Percentiles rank a stretch among this genome's conserved stretches.
Conservation (phyloP, 2,888 invertebrate species). For the Chrysopilus asiliformis region DNA sequence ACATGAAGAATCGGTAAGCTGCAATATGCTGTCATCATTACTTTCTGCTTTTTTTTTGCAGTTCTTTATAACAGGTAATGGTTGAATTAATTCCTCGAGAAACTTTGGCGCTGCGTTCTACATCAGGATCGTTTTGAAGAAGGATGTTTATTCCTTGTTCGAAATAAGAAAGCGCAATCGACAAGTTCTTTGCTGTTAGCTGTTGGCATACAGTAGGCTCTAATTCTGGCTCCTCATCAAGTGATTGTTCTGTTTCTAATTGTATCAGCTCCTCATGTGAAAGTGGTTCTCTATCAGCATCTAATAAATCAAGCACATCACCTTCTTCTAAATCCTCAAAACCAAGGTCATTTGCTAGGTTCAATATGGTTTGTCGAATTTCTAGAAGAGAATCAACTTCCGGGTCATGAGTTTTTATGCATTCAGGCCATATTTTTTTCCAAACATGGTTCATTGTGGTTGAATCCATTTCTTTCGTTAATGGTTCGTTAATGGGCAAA, state of each 20-base stretch:
- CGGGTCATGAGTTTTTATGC: conserved; percentile 14
- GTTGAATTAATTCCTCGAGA: conserved; percentile 16
- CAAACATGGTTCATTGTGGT: conserved; percentile 18
- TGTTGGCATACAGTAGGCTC: conserved; percentile 14
- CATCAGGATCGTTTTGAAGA: conserved; percentile 16
- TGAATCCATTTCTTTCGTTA: too few species aligned
- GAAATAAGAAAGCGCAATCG: conserved; percentile 14
- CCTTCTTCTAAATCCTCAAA: conserved; percentile 16
- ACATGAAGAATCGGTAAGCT: too few species aligned
- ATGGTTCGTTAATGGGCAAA: too few species aligned
- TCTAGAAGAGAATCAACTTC: conserved; percentile 16
- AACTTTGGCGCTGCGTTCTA: conserved; percentile 15
- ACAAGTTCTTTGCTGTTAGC: conserved; percentile 16
- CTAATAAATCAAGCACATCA: conserved; percentile 18
- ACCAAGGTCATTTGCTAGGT: conserved; percentile 17
- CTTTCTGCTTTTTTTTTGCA: conserved; percentile 7
- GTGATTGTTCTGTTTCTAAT: conserved; percentile 14
- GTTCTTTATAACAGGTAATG: conserved; percentile 17
- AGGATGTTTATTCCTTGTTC: conserved; percentile 9
- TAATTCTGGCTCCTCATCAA: conserved; percentile 16
- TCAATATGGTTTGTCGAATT: conserved; percentile 13
- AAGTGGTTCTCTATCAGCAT: conserved; percentile 18
- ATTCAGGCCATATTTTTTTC: conserved; percentile 19
- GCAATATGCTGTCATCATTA: conserved; percentile 3
- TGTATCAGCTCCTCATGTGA: conserved; percentile 18